Conservation (phyloP, 2,888 invertebrate genomes). For the Bugulina stolonifera region DNA sequence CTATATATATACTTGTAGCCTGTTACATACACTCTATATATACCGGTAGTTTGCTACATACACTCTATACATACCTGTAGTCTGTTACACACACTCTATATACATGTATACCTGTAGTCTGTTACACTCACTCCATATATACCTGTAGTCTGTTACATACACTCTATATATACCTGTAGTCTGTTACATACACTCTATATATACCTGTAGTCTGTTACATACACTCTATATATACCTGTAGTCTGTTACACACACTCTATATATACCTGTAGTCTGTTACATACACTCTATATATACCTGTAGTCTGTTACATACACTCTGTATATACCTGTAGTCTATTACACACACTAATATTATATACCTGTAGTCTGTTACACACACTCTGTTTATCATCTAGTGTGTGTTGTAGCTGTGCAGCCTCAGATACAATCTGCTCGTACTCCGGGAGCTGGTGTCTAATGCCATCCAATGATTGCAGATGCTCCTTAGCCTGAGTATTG, state of each 20-base stretch:
- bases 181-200: background rate
- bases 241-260: background rate
- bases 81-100: background rate
- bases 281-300: slow-evolving; percentile 14
- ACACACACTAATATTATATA: background rate
- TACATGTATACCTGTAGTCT: slow-evolving; percentile 23
- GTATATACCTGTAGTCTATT: slow-evolving; percentile 22
- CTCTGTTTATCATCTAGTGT: slow-evolving; percentile 19
- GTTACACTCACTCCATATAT: background rate
- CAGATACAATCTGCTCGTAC: slow-evolving; percentile 16
- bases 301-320: background rate
- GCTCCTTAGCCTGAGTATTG: slow-evolving; percentile 21
- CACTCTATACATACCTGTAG: too few species aligned
- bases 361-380: slow-evolving; percentile 6
- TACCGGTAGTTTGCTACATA: too few species aligned
- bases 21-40: background rate
- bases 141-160: slow-evolving; percentile 10
- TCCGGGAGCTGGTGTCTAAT: slow-evolving; percentile 66
- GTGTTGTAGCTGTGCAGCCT: background rate
- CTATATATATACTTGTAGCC: slow-evolving; percentile 12
- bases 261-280: slow-evolving; percentile 19
- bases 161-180: slow-evolving; percentile 17
- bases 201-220: slow-evolving; percentile 14
- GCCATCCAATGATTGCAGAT: slow-evolving; percentile 66
- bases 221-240: slow-evolving; percentile 17